A percentile compares a stretch with the other conserved stretches of the same genome.
Evolutionary conservation across 2,797 vertebrate species (phyloP).

Genomic region (Pseudochaenichthys georgianus): DNA sequence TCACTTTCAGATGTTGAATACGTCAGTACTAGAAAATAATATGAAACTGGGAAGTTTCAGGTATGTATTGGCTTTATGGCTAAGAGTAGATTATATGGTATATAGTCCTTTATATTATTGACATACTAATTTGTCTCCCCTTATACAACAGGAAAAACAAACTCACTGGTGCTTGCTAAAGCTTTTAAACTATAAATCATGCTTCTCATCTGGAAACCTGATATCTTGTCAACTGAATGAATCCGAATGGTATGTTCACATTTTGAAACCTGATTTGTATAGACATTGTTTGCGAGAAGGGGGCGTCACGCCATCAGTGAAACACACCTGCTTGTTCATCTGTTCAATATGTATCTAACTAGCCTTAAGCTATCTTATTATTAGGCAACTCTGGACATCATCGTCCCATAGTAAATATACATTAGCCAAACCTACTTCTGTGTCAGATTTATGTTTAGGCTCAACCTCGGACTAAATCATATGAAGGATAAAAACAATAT

Average conservation of each 20-base stretch:
- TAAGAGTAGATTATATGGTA: no score
- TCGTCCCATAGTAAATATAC: background rate
- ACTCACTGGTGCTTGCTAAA: background rate
- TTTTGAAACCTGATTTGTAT: slow-evolving; percentile 11
- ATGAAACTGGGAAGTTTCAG: no score
- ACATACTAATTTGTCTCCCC: background rate
- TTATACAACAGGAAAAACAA: background rate
- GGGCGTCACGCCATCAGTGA: background rate
- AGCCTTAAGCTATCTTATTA: background rate
- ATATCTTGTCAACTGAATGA: background rate
- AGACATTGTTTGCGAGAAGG: slow-evolving; percentile 9
- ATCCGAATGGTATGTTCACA: background rate
- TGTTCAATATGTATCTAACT: background rate
- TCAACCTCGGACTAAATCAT: slow-evolving; percentile 15
- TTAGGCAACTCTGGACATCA: background rate
- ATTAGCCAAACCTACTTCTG: background rate
- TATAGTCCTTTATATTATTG: background rate
- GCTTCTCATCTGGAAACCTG: background rate
- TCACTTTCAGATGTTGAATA: background rate
- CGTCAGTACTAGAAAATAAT: background rate
- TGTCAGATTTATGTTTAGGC: background rate
- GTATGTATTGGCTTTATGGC: no score
- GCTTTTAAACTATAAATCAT: background rate
- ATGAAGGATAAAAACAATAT: background rate
- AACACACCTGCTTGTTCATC: background rate